Evolutionary conservation across 2,113 vertebrate species (phyloP).

Genomic region (Mobula hypostoma): DNA sequence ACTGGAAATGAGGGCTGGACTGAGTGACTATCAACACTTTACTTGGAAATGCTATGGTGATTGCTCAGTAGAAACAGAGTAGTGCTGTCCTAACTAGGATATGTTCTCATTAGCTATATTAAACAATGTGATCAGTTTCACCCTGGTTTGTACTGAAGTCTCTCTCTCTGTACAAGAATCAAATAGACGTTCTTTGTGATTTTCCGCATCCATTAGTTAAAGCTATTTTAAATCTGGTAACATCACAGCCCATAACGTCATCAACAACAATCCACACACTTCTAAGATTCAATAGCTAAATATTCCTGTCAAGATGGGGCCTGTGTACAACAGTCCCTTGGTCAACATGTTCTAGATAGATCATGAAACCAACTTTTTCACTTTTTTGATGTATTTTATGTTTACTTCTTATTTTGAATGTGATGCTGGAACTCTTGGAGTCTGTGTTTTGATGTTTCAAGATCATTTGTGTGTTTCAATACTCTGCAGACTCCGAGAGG

Average conservation of each 20-base stretch:
- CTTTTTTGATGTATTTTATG: too few species aligned
- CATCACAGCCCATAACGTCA: neutral
- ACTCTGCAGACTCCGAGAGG: too few species aligned
- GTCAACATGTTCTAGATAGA: too few species aligned
- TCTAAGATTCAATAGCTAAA: neutral
- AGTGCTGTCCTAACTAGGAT: neutral
- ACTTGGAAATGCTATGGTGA: neutral
- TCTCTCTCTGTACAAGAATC: neutral
- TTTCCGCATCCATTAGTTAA: neutral
- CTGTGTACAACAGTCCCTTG: too few species aligned
- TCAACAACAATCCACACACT: neutral
- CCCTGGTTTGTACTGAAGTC: neutral
- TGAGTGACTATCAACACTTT: too few species aligned
- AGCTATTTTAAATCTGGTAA: neutral
- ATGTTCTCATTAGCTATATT: neutral
- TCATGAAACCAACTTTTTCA: too few species aligned
- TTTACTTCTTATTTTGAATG: too few species aligned
- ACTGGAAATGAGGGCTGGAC: neutral
- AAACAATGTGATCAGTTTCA: neutral
- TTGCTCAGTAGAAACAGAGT: neutral
- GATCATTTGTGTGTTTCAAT: too few species aligned
- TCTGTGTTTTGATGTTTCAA: too few species aligned
- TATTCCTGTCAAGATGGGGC: too few species aligned
- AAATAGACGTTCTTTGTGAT: neutral
- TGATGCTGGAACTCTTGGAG: too few species aligned